Evolutionary conservation across 2,888 invertebrate genomes (phyloP).

Genomic region (Agriopis leucophaearia): DNA sequence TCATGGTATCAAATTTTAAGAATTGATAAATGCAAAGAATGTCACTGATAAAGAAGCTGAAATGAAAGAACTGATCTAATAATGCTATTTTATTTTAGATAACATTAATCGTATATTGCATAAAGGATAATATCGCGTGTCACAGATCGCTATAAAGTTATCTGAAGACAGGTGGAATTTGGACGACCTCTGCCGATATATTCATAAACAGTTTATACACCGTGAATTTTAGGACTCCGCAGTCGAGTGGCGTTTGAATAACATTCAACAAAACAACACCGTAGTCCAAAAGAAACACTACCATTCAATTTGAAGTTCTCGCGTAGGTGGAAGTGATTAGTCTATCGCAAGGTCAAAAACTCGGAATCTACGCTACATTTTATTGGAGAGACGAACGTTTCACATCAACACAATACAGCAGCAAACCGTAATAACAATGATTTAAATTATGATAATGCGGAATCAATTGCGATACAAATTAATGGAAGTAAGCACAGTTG

Average conservation of each 20-base stretch:
- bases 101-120: background rate
- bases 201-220: constrained; percentile 39
- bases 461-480: constrained; percentile 13
- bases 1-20: background rate
- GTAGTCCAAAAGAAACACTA: constrained; percentile 37
- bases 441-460: constrained; percentile 21
- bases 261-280: constrained; percentile 36
- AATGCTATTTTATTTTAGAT: background rate
- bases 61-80: background rate
- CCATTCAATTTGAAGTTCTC: constrained; percentile 27
- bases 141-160: background rate
- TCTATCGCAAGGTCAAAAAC: constrained; percentile 63
- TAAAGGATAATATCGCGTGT: background rate
- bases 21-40: background rate
- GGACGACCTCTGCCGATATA: constrained; percentile 48
- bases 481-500: background rate
- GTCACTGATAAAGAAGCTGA: background rate
- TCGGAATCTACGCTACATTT: constrained; percentile 56
- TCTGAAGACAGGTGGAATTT: constrained; percentile 35
- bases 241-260: constrained; percentile 38
- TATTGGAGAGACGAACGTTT: constrained; percentile 39
- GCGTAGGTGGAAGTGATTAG: constrained; percentile 52
- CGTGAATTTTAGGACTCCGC: constrained; percentile 44
- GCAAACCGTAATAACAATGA: constrained; percentile 16
- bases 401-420: constrained; percentile 8